Evolutionary conservation across 1,140 invertebrate species (phyloP).

Genomic region (Trinorchestia longiramus): DNA sequence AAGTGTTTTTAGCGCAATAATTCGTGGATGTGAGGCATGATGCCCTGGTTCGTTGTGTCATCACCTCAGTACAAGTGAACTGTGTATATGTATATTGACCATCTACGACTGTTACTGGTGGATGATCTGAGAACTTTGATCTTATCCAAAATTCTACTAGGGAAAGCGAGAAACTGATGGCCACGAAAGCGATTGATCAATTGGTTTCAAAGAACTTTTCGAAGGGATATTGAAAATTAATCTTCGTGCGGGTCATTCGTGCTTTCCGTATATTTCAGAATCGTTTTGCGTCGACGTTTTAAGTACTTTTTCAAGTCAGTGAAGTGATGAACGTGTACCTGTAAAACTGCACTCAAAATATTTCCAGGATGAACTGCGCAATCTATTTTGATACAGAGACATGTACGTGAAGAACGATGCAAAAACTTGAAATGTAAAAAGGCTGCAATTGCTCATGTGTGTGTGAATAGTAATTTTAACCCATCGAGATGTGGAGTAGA

Average conservation of each 20-base stretch:
- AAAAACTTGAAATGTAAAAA: background rate
- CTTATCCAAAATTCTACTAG: too few relatives aligned
- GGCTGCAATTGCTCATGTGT: background rate
- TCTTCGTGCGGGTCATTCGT: background rate
- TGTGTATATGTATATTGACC: too few relatives aligned
- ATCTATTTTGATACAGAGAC: background rate
- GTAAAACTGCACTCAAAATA: background rate
- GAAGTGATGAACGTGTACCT: background rate
- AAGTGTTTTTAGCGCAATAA: too few relatives aligned
- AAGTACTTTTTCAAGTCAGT: background rate
- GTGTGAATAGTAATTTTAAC: background rate
- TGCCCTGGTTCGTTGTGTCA: too few relatives aligned
- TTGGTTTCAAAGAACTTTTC: background rate
- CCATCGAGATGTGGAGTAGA: background rate
- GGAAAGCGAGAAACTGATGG: too few relatives aligned
- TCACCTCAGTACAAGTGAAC: too few relatives aligned
- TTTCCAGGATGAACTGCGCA: background rate
- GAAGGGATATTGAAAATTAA: background rate
- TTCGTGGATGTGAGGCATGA: too few relatives aligned
- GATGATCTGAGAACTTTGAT: too few relatives aligned
- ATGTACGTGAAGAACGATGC: background rate
- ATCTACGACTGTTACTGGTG: too few relatives aligned
- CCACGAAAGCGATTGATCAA: too few relatives aligned
- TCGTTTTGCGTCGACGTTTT: background rate
- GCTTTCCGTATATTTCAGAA: background rate